phyloP scores from a whole-genome alignment of 2,797 vertebrate genomes.

The Rhabdophis nuchalis region DNA sequence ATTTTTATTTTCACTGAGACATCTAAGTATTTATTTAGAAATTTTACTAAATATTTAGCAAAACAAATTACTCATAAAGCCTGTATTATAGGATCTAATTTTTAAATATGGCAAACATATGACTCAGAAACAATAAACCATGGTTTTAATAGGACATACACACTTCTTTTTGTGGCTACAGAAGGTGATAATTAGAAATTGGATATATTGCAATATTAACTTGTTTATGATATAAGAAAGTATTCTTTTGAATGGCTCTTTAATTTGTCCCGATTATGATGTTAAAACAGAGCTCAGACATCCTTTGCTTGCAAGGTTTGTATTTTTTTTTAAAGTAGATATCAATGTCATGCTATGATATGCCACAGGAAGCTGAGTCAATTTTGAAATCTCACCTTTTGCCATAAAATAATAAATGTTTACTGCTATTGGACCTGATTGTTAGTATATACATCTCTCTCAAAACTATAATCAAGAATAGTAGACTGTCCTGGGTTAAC shows the following conservation, averaged over 20 bases:
- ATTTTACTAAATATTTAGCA: constrained; percentile 70
- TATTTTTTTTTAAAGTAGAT: constrained; percentile 64
- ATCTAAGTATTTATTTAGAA: constrained; percentile 63
- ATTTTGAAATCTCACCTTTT: constrained; percentile 74
- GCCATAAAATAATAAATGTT: constrained; percentile 78
- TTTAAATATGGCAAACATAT: constrained; percentile 59
- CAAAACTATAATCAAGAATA: constrained; percentile 84
- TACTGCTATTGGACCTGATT: constrained; percentile 83
- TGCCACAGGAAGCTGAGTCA: constrained; percentile 70
- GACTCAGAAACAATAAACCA: constrained; percentile 64
- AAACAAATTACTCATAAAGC: constrained; percentile 59
- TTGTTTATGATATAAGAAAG: constrained; percentile 76
- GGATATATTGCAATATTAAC: constrained; percentile 74
- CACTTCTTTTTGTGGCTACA: constrained; percentile 53
- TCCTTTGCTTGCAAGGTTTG: constrained; percentile 60
- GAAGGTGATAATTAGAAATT: constrained; percentile 73
- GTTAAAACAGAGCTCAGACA: constrained; percentile 63
- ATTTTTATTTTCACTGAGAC: constrained; percentile 73
- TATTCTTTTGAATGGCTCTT: constrained; percentile 71
- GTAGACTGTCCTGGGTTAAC: constrained; percentile 88
- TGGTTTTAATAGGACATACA: constrained; percentile 64
- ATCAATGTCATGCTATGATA: constrained; percentile 68
- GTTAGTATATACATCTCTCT: constrained; percentile 79
- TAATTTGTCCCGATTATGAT: constrained; percentile 72
- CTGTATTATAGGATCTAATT: constrained; percentile 51